Evolutionary conservation across 1,140 invertebrate species (phyloP), one percentile per base, ranked within the genome.

Genomic region (Zaprionus ghesquierei): DNA sequence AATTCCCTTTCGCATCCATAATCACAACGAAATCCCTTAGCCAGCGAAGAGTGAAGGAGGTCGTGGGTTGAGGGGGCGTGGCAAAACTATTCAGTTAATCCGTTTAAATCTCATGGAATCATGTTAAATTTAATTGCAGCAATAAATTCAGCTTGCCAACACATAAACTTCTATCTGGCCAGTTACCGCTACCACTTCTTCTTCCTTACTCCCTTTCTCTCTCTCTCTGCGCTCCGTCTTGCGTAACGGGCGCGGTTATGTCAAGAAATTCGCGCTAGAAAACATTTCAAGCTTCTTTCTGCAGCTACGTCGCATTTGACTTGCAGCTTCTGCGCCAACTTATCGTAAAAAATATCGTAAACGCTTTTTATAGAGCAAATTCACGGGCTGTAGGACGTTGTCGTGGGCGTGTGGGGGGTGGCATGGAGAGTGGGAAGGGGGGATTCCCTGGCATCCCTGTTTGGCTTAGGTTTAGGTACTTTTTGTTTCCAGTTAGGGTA

Each of bases 41-140:
- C n/a, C 3, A n/a, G n/a, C 3, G 13, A 1, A 13, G 13, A 13
- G 33, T 5, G n/a, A 2, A 5, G 5, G 33, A 5, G 41, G n/a
- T n/a, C n/a, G n/a, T n/a, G n/a, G n/a, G n/a, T n/a, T n/a, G n/a
- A n/a, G 33, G 1, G n/a, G 10, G 29, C 5, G 6, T 8, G 8
- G 75, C 55, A 64, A 72, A 86, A 87, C 82, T 86, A 87, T 87
- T 87, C 78, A 85, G 78, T 78, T 85, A 85, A 87, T 85, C 78
- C 82, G 82, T 63, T 85, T 78, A 87, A 85, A 87, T 81, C 82
- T 75, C 82, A 78, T 81, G 75, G 66, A 74, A 87, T 87, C 82
- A 76, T 87, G 82, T 87, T 89, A 79, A 82, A 87, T 89, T 87
- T 87, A 87, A 87, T 87, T 87, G 84, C 79, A 77, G 84, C 84